Evolutionary conservation across 2,113 vertebrate genomes (phyloP), one percentile per base, ranked within the genome.

Genomic region (Strigops habroptila): DNA sequence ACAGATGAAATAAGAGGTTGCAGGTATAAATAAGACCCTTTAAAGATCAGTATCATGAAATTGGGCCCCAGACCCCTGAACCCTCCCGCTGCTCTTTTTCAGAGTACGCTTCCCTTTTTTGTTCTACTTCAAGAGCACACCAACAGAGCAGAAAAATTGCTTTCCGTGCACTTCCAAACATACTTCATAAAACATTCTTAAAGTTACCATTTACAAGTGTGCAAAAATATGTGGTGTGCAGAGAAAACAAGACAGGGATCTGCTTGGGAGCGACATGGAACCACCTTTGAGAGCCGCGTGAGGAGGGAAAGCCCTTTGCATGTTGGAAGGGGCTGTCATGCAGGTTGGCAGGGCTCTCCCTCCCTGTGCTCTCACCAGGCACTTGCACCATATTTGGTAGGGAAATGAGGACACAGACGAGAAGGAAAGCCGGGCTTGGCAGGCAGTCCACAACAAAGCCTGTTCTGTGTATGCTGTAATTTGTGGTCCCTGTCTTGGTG

Each of bases 321-420:
- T 11, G 12, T 16, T 3, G 7, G 60, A 52, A 59, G 0, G 13
- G 53, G 9, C 18, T 62, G 35, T 74, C 2, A 19, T 48, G 23
- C 35, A 28, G 1, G 10, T 15, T 7, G 9, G 33, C 60, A 46
- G 44, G 60, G n/a, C 53, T 82, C 48, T 86, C 43, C 51, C 49
- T 92, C 63, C n/a, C 53, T 2, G 1, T 48, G 6, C 49, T 59
- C 9, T n/a, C 51, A 41, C 49, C 53, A 18, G 14, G 12, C 39
- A n/a, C 65, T 51, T 44, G 57, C 33, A 60, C 87, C 15, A 1
- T 93, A 62, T 85, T 93, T 93, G 93, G 82, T 62, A 70, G 79
- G 86, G 79, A 64, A 90, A 46, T 3, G 35, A 77, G 51, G 67
- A 53, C 4, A 4, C 28, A 65, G 59, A 63, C 22, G 24, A 39